Conservation (phyloP, 2,888 invertebrate species). For the Onthophagus sagittarius region DNA sequence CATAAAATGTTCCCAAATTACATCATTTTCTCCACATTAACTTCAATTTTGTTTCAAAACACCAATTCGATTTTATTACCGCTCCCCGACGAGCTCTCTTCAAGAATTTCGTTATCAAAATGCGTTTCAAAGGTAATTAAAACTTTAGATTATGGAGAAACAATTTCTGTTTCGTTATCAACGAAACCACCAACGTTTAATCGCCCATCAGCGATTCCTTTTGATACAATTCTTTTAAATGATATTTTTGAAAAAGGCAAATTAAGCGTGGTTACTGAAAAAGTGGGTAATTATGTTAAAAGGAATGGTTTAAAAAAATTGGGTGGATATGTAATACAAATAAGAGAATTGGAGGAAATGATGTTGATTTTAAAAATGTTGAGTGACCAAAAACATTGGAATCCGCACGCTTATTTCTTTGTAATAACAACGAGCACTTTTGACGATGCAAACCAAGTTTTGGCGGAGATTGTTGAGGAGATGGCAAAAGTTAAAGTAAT, state of each 20-base stretch:
- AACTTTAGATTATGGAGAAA: slow-evolving; percentile 18
- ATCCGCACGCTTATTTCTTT: slow-evolving; percentile 31
- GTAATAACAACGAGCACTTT: slow-evolving; percentile 32
- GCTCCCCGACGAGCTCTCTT: slow-evolving; percentile 23
- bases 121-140: slow-evolving; percentile 25
- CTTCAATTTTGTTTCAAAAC: neutral
- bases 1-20: too few relatives aligned
- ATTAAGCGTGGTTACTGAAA: slow-evolving; percentile 28
- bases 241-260: slow-evolving; percentile 26
- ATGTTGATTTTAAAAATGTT: slow-evolving; percentile 22
- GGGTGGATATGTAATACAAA: slow-evolving; percentile 29
- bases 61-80: slow-evolving; percentile 11
- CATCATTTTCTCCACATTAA: too few relatives aligned
- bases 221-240: slow-evolving; percentile 28
- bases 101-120: slow-evolving; percentile 26
- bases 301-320: slow-evolving; percentile 17
- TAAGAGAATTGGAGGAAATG: slow-evolving; percentile 25
- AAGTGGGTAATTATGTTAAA: slow-evolving; percentile 10
- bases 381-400: slow-evolving; percentile 27
- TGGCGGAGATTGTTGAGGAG: slow-evolving; percentile 28
- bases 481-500: slow-evolving; percentile 31
- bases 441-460: slow-evolving; percentile 24
- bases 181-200: neutral
- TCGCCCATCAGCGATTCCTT: slow-evolving; percentile 16
- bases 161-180: slow-evolving; percentile 23